Evolutionary conservation across 2,113 vertebrate species (phyloP), one percentile per base, ranked within the genome.

Genomic region (Antennarius striatus): DNA sequence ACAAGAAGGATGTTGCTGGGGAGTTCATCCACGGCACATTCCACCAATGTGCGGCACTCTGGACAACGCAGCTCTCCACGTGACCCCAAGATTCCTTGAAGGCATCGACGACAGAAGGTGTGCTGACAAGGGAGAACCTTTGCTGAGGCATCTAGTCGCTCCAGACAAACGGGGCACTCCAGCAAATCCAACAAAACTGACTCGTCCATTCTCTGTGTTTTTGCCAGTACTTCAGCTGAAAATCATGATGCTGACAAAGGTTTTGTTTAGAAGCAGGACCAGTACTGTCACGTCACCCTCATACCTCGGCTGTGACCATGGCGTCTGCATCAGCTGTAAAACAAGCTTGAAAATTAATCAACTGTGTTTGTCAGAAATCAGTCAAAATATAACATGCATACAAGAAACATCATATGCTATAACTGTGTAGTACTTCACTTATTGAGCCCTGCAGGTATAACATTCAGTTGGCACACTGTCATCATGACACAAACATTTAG

Each of bases 121-220:
- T 99, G 98, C 60, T 99, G 98, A 90, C 98, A 99, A 51, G 97
- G 96, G 73, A 99, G 91, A 59, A 99, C 98, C 86, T 99, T 99
- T 0, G 97, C 97, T 1, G 97, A 93, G 69, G 96, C 96, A 46
- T 99, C 98, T 17, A 99, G 93, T 17, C 98, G 95, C 87, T 99
- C 98, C 46, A 99, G 90, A 83, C 98, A 99, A 77, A 99, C 98
- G 0, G 98, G 98, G 80, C 98, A 99, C 92, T 99, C 98, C 62
- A 99, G 90, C 72, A 99, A 91, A 89, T 99, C 98, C 93, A 99
- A 79, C 90, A 99, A 82, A 51, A 95, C 94, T 0, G 98, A 99
- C 77, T 99, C 98, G 82, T 99, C 97, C 98, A 99, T 99, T 83
- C 65, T 92, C 68, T 67, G 69, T 6, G 68, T 36, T 73, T 79